Conservation (phyloP, 2,888 invertebrate genomes). For the Mesochorus sp. region DNA sequence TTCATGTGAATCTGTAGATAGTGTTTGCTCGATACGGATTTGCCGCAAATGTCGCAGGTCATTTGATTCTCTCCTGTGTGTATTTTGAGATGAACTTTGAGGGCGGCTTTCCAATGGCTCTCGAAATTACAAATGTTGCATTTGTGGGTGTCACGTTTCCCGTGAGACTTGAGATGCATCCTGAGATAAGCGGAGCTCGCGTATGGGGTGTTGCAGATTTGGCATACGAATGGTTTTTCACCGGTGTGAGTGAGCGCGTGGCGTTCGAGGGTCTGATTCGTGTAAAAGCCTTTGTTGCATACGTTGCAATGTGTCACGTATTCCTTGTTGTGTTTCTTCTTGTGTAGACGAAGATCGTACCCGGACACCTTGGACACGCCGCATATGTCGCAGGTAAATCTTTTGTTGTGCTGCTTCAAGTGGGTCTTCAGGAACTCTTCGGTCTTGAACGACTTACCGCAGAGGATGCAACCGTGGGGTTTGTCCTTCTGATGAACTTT, state of each 20-base stretch:
- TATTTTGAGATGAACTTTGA: conserved; percentile 81
- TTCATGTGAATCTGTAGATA: conserved; percentile 75
- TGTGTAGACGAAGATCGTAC: conserved; percentile 81
- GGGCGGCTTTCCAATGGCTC: conserved; percentile 82
- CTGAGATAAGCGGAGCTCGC: conserved; percentile 83
- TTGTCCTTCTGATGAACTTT: conserved; percentile 84
- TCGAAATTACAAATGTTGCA: conserved; percentile 82
- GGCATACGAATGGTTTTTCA: conserved; percentile 82
- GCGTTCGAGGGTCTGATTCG: conserved; percentile 82
- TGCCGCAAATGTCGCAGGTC: conserved; percentile 80
- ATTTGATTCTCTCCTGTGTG: conserved; percentile 82
- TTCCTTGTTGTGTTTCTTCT: conserved; percentile 84
- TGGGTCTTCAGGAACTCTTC: conserved; percentile 83
- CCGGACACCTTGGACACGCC: conserved; percentile 75
- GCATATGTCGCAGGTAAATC: conserved; percentile 75
- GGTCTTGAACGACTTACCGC: conserved; percentile 84
- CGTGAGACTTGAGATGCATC: conserved; percentile 83
- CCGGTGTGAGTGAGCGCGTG: conserved; percentile 82
- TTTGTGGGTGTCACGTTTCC: conserved; percentile 73
- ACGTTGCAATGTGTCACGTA: conserved; percentile 82
- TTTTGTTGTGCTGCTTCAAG: conserved; percentile 83
- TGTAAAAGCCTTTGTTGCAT: conserved; percentile 83
- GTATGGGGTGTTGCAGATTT: conserved; percentile 83
- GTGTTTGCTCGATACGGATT: conserved; percentile 78
- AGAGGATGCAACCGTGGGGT: conserved; percentile 83